Evolutionary conservation across 1,140 invertebrate species (phyloP).

Genomic region (Batillaria attramentaria): DNA sequence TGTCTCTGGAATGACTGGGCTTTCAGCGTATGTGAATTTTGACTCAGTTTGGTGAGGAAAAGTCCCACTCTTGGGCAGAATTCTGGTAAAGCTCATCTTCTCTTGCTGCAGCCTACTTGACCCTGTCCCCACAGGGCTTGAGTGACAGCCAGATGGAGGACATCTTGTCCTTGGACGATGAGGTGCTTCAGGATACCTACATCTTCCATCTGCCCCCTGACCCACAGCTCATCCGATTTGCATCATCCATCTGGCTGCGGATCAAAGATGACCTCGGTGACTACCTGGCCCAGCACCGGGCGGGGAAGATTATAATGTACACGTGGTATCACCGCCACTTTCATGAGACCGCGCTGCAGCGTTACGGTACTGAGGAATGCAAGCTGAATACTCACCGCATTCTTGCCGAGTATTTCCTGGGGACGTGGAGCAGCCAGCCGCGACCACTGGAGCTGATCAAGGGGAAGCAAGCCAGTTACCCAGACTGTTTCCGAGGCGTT

Average conservation of each 20-base stretch:
- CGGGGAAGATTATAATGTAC: conserved; percentile 78
- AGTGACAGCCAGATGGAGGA: conserved; percentile 67
- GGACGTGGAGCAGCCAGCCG: conserved; percentile 50
- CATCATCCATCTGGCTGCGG: conserved; percentile 78
- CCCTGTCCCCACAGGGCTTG: conserved; percentile 56
- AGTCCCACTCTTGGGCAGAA: too few species aligned
- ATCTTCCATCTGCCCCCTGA: conserved; percentile 65
- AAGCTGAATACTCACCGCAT: conserved; percentile 37
- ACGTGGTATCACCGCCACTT: conserved; percentile 90
- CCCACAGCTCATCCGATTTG: conserved; percentile 57
- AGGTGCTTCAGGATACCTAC: conserved; percentile 65
- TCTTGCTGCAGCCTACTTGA: conserved; percentile 76
- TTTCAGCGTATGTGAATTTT: background rate
- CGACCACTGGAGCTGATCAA: conserved; percentile 60
- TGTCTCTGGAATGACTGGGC: background rate
- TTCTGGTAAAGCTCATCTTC: conserved; percentile 14
- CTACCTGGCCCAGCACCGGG: conserved; percentile 78
- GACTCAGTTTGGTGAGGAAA: too few species aligned
- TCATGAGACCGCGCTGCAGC: conserved; percentile 88
- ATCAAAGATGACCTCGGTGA: conserved; percentile 78
- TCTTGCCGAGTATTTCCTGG: conserved; percentile 58
- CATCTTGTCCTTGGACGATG: conserved; percentile 65
- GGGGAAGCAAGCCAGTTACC: conserved; percentile 56
- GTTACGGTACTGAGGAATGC: conserved; percentile 76
- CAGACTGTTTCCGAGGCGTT: conserved; percentile 48